Evolutionary conservation across 2,797 vertebrate genomes (phyloP).

Genomic region (Lagocephalus sceleratus): DNA sequence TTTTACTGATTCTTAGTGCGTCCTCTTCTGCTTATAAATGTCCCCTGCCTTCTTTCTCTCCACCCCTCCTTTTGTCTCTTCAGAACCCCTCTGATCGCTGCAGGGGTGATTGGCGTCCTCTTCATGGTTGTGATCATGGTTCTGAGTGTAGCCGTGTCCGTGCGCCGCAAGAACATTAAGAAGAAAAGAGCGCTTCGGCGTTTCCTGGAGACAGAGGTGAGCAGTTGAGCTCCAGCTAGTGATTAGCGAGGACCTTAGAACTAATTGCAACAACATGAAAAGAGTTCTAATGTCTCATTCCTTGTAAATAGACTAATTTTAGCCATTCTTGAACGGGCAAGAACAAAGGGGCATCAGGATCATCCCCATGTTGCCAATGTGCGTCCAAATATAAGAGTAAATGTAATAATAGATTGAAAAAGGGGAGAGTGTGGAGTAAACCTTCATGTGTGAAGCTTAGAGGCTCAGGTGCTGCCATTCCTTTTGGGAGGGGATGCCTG

Average conservation of each 20-base stretch:
- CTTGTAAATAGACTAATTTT: too few species aligned
- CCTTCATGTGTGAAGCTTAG: conserved; percentile 17
- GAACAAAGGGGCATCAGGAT: background rate
- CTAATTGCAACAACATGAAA: too few species aligned
- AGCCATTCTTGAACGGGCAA: background rate
- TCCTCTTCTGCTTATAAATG: conserved; percentile 28
- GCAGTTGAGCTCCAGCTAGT: conserved; percentile 1
- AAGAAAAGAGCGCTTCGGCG: conserved; percentile 94
- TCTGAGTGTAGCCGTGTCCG: conserved; percentile 87
- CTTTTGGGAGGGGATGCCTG: conserved; percentile 36
- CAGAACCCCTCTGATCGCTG: conserved; percentile 95
- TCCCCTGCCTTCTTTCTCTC: conserved; percentile 10
- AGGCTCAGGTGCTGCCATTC: conserved; percentile 37
- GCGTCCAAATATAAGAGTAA: background rate
- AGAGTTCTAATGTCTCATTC: too few species aligned
- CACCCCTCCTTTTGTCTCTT: conserved; percentile 3
- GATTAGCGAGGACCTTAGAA: too few species aligned
- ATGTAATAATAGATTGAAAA: background rate
- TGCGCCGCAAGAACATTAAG: conserved; percentile 95
- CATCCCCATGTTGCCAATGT: background rate
- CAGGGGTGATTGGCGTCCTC: conserved; percentile 92
- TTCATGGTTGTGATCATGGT: conserved; percentile 94
- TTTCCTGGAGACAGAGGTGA: conserved; percentile 97
- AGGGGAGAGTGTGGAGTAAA: conserved; percentile 4
- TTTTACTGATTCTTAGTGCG: background rate